Evolutionary conservation across 2,888 invertebrate species (phyloP).

Genomic region (Ametastegia equiseti): DNA sequence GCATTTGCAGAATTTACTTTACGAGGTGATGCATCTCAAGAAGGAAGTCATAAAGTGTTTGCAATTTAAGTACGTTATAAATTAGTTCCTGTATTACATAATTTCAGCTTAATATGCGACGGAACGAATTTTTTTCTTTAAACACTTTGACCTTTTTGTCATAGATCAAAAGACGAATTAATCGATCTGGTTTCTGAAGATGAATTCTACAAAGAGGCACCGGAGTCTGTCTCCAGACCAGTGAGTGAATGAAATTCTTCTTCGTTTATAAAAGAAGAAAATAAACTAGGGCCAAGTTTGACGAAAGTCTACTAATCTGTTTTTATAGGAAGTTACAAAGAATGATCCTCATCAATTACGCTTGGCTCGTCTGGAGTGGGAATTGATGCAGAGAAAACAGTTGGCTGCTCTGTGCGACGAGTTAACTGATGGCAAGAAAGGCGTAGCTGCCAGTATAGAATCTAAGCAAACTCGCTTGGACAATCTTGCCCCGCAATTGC

Average conservation of each 20-base stretch:
- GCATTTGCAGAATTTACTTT: slow-evolving; percentile 94
- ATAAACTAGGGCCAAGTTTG: not conserved
- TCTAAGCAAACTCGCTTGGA: slow-evolving; percentile 87
- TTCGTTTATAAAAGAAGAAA: not conserved
- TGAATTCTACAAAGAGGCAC: slow-evolving; percentile 90
- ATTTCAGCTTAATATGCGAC: not conserved
- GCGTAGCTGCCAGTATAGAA: slow-evolving; percentile 86
- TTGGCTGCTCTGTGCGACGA: slow-evolving; percentile 87
- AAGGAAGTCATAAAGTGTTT: slow-evolving; percentile 97
- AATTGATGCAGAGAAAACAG: slow-evolving; percentile 91
- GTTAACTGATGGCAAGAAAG: slow-evolving; percentile 86
- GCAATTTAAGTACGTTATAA: slow-evolving; percentile 88
- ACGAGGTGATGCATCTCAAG: slow-evolving; percentile 95
- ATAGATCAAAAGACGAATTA: slow-evolving; percentile 93
- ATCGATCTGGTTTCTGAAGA: slow-evolving; percentile 91
- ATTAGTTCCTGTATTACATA: too few relatives aligned
- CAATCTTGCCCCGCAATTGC: slow-evolving; percentile 89
- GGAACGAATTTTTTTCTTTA: not conserved
- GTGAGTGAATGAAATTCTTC: slow-evolving; percentile 76
- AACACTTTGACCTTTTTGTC: slow-evolving; percentile 54
- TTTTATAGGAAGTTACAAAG: slow-evolving; percentile 81
- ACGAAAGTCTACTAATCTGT: slow-evolving; percentile 44
- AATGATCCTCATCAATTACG: slow-evolving; percentile 88
- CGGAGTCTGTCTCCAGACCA: slow-evolving; percentile 82
- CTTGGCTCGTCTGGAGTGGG: slow-evolving; percentile 93